A percentile compares a stretch with the other conserved stretches of the same genome.
These are phyloP conservation scores for Drosophila truncata DNA, from an alignment of 1,140 invertebrate species.

Conservation along the genomic window DNA sequence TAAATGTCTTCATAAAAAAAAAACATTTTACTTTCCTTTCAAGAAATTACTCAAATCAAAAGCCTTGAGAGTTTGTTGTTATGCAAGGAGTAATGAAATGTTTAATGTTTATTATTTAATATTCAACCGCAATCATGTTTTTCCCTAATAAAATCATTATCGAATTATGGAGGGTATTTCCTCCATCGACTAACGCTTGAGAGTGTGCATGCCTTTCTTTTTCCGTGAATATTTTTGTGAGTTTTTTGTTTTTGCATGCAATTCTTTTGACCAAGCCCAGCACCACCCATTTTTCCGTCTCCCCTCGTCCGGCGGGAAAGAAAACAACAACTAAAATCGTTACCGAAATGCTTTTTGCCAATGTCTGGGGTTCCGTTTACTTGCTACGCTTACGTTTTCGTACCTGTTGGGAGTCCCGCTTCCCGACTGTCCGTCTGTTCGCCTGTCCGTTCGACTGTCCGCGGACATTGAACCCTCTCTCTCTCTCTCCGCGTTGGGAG, in stretches of 20 bases:
- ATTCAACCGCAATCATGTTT: constrained; percentile 22
- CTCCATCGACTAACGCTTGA: constrained; percentile 13
- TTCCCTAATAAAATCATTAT: constrained; percentile 32
- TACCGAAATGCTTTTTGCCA: constrained; percentile 39
- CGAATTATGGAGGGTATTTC: constrained; percentile 34
- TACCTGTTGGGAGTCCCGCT: constrained; percentile 31
- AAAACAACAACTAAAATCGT: constrained; percentile 48
- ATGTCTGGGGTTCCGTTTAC: constrained; percentile 42
- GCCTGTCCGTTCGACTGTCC: constrained; percentile 10
- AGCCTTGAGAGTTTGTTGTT: constrained; percentile 3
- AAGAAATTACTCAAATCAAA: background rate
- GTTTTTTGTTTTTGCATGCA: constrained; percentile 60
- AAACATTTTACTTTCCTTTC: background rate
- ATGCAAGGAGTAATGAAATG: constrained; percentile 25
- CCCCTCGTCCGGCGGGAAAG: constrained; percentile 18
- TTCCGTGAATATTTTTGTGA: constrained; percentile 21
- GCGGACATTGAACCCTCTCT: constrained; percentile 46
- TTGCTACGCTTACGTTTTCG: constrained; percentile 31
- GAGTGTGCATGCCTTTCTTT: constrained; percentile 35
- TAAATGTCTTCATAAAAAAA: constrained; percentile 8
- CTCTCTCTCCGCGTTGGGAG: constrained; percentile 21
- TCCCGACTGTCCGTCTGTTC: constrained; percentile 23
- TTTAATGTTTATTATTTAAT: constrained; percentile 39
- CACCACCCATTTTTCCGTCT: constrained; percentile 40
- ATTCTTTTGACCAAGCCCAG: constrained; percentile 58